Base-by-base conservation (phyloP, 2,888 invertebrate species). In the Pristionchus entomophagus region DNA sequence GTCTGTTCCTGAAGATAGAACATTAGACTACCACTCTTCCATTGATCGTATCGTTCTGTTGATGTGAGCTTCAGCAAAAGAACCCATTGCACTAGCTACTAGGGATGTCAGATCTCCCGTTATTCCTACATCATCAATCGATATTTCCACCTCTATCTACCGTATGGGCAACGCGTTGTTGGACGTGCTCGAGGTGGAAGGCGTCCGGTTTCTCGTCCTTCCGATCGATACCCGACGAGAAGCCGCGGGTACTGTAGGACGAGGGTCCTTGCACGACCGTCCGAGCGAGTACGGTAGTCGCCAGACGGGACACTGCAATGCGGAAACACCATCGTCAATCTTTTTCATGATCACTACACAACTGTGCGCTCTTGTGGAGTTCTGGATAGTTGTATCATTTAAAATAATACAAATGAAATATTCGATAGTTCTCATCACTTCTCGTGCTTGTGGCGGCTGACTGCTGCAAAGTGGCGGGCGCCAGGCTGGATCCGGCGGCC, bases 181-280 rank as follows among this genome's bases (percentile, higher is more conserved):
- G 89, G 10, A 93, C 88, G 86, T 92, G 92, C 73, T 93, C 92
- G 85, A 92, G 83, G 73, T 92, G 92, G 77, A 88, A 91, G 77
- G 91, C 90, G 17, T 91, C 89, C 12, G 92, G 92, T 84, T 88
- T 88, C 84, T 91, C 90, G 81, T 90, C 88, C 10, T 56, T 86
- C 86, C 84, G 80, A 53, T 87, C 87, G 62, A 86, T 85, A 41
- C 73, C 73, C n/a, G 35, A 65, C 19, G 29, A 62, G 62, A 0
- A 32, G 65, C 3, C 65, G 5, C 56, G 56, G 4, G 14, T 45
- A 14, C 45, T 10, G 22, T 29, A 35, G 35, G 62, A 65, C 32
- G 65, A 65, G 29, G 62, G 14, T 29, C 35, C 29, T 12, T 29
- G 35, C 17, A 1, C 17, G 0, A 5, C 35, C 65, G 62, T 32